Percentiles rank a stretch among this genome's conserved stretches.
Evolutionary conservation across 2,888 invertebrate genomes (phyloP).

Genomic region (Drosophila neonasuta): DNA sequence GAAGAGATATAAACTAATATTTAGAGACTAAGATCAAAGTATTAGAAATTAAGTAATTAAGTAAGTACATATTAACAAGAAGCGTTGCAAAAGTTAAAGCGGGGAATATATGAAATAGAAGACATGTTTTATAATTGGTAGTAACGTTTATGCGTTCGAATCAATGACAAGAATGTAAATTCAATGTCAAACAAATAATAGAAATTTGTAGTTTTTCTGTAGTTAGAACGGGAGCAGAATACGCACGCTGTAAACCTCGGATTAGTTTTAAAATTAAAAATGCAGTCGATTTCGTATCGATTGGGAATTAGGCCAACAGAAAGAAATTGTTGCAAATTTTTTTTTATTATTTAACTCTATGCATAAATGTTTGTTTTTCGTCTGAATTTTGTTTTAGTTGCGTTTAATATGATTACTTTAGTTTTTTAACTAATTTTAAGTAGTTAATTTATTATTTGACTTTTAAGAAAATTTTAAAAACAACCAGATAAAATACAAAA

Average conservation of each 20-base stretch:
- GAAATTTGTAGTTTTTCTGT: slow-evolving; percentile 63
- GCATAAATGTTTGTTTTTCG: slow-evolving; percentile 59
- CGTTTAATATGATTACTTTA: slow-evolving; percentile 59
- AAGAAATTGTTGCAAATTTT: slow-evolving; percentile 7
- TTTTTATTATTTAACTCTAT: slow-evolving; percentile 40
- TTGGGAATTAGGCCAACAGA: slow-evolving; percentile 7
- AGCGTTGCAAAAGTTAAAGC: slow-evolving; percentile 36
- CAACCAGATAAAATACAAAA: slow-evolving; percentile 2
- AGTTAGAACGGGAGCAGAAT: slow-evolving; percentile 54
- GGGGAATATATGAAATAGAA: slow-evolving; percentile 43
- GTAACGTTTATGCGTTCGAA: slow-evolving; percentile 33
- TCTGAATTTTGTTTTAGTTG: slow-evolving; percentile 69
- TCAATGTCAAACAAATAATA: slow-evolving; percentile 21
- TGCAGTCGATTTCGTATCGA: slow-evolving; percentile 7
- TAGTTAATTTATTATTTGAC: slow-evolving; percentile 79
- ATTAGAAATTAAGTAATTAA: slow-evolving; percentile 60
- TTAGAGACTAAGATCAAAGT: slow-evolving; percentile 67
- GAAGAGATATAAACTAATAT: slow-evolving; percentile 43
- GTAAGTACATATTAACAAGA: slow-evolving; percentile 54
- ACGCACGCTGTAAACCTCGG: slow-evolving; percentile 26
- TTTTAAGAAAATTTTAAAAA: slow-evolving; percentile 35
- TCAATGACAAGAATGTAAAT: slow-evolving; percentile 44
- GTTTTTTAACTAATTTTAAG: slow-evolving; percentile 79
- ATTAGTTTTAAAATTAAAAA: slow-evolving; percentile 50
- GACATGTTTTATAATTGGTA: slow-evolving; percentile 65